A percentile compares a stretch with the other conserved stretches of the same genome.
Conservation (phyloP, 2,797 vertebrate species). For the Rhinichthys osculus region DNA sequence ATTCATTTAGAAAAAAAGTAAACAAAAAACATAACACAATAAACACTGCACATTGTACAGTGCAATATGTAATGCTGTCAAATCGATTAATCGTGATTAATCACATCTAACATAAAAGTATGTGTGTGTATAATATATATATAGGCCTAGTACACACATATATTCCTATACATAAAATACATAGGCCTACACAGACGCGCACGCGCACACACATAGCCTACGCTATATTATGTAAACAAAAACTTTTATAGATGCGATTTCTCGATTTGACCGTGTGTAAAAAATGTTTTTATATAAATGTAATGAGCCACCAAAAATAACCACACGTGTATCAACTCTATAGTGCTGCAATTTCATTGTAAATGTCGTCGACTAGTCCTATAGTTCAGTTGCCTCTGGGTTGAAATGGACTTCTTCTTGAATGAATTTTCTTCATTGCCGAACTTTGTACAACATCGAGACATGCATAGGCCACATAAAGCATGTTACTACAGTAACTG, state of each 20-base stretch:
- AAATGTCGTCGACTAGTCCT: background rate
- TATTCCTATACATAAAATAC: no score
- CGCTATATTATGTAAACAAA: no score
- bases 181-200: no score
- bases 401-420: background rate
- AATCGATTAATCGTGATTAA: no score
- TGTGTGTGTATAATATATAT: no score
- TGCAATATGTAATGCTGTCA: no score
- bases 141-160: no score
- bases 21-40: background rate
- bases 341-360: background rate
- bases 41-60: no score
- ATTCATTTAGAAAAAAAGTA: background rate
- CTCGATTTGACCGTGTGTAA: no score
- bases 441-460: background rate
- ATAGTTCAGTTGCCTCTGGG: background rate
- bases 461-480: slow-evolving; percentile 17
- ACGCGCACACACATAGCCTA: no score
- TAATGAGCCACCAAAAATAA: background rate
- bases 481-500: background rate
- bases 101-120: no score
- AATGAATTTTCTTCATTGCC: background rate
- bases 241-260: no score
- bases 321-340: background rate
- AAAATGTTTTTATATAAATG: background rate